Percentiles rank a stretch among this genome's conserved stretches.
Evolutionary conservation across 2,888 invertebrate genomes (phyloP).

Genomic region (Scaptomyza parva): DNA sequence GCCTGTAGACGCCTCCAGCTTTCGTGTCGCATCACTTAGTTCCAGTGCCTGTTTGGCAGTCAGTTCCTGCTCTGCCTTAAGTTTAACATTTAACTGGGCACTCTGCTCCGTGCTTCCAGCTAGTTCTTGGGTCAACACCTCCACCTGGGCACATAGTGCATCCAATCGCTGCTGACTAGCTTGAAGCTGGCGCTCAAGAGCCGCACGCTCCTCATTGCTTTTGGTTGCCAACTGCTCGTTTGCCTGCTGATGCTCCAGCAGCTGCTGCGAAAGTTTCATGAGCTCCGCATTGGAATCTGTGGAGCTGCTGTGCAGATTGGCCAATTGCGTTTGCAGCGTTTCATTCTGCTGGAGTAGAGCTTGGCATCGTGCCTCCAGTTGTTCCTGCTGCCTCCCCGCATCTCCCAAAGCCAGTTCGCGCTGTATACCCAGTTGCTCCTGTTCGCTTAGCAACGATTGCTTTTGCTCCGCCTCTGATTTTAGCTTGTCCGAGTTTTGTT

Average conservation of each 20-base stretch:
- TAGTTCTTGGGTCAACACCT: slow-evolving; percentile 71
- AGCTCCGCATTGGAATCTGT: slow-evolving; percentile 88
- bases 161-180: slow-evolving; percentile 71
- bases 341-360: slow-evolving; percentile 87
- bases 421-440: slow-evolving; percentile 84
- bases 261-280: slow-evolving; percentile 86
- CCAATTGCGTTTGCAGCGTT: slow-evolving; percentile 87
- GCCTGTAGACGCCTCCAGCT: slow-evolving; percentile 60
- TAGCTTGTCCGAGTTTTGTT: slow-evolving; percentile 75
- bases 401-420: slow-evolving; percentile 87
- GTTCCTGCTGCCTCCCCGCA: slow-evolving; percentile 86
- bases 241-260: slow-evolving; percentile 87
- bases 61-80: slow-evolving; percentile 69
- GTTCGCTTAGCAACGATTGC: slow-evolving; percentile 54
- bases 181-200: slow-evolving; percentile 69
- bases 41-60: slow-evolving; percentile 67
- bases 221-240: slow-evolving; percentile 86
- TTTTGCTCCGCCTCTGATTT: slow-evolving; percentile 84
- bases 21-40: slow-evolving; percentile 64
- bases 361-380: slow-evolving; percentile 86
- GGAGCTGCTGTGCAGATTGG: slow-evolving; percentile 87
- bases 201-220: slow-evolving; percentile 79
- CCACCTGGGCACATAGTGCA: slow-evolving; percentile 69
- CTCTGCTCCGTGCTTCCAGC: slow-evolving; percentile 65
- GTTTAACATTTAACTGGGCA: slow-evolving; percentile 54